Conservation (phyloP, 2,113 vertebrate genomes). For the Brachypodius melanocephalos region DNA sequence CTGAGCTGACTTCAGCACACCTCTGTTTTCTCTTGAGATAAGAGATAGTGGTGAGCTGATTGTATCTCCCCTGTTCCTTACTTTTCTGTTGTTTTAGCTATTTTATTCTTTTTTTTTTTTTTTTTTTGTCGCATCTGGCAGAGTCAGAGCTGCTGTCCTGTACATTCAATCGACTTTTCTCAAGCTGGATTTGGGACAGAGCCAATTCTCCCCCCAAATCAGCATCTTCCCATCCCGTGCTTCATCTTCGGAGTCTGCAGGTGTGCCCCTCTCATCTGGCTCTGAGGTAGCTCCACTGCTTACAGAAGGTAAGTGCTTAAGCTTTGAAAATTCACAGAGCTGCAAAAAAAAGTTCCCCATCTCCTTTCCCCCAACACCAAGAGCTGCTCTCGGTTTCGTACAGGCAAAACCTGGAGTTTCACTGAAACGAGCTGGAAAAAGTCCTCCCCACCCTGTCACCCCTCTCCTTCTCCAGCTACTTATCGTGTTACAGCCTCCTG, state of each 20-base stretch:
- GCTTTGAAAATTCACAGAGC: neutral
- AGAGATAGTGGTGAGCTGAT: neutral
- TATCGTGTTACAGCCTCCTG: neutral
- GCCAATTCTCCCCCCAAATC: neutral
- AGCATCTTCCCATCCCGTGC: neutral
- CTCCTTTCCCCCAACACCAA: accelerated
- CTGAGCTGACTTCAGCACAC: neutral
- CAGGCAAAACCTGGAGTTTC: neutral
- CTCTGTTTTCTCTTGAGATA: neutral
- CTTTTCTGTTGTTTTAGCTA: neutral
- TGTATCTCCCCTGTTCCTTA: neutral
- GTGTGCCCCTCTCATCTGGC: neutral
- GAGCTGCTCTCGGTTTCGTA: neutral
- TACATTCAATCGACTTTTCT: neutral
- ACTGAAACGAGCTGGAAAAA: neutral
- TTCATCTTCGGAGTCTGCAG: neutral
- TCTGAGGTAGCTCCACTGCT: neutral
- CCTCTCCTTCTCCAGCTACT: neutral
- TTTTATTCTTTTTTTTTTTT: neutral
- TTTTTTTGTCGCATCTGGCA: neutral
- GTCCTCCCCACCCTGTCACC: accelerated
- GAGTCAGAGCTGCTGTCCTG: neutral
- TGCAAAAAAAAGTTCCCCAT: neutral
- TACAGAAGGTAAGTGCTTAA: neutral
- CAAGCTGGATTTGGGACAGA: neutral